Conservation (phyloP, 2,797 vertebrate genomes). For the Emydoidea blandingii region DNA sequence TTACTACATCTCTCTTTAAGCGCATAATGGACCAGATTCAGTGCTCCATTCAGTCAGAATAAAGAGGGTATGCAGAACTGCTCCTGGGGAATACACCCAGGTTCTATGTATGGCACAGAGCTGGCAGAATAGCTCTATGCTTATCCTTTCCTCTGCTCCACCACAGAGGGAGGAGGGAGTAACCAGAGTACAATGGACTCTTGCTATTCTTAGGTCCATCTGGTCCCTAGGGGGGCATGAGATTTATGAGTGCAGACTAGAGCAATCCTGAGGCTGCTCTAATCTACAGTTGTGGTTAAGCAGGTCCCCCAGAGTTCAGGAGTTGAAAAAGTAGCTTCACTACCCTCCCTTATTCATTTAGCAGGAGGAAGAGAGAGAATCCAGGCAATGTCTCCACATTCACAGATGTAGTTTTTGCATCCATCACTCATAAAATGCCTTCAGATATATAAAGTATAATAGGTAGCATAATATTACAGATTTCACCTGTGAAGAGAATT, state of each 20-base stretch:
- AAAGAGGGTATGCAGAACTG: background rate
- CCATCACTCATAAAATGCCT: background rate
- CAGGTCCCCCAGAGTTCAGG: background rate
- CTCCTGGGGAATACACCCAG: background rate
- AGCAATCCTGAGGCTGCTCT: background rate
- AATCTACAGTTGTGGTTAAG: rapidly evolving
- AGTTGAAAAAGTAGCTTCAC: background rate
- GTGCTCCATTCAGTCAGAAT: background rate
- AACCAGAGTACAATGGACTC: rapidly evolving
- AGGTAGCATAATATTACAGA: background rate
- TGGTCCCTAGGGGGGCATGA: background rate
- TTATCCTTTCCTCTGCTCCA: background rate
- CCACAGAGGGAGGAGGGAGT: background rate
- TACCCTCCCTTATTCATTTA: background rate
- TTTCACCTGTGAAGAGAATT: background rate
- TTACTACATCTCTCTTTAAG: background rate
- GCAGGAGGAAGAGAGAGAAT: background rate
- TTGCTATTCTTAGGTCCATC: background rate
- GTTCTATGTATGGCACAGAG: background rate
- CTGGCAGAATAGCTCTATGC: background rate
- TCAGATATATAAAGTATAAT: background rate
- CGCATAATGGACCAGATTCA: background rate
- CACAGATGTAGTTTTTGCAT: background rate
- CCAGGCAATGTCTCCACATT: background rate
- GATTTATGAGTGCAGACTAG: background rate